phyloP scores from a whole-genome alignment of 2,888 invertebrate genomes.

The Salticus scenicus region DNA sequence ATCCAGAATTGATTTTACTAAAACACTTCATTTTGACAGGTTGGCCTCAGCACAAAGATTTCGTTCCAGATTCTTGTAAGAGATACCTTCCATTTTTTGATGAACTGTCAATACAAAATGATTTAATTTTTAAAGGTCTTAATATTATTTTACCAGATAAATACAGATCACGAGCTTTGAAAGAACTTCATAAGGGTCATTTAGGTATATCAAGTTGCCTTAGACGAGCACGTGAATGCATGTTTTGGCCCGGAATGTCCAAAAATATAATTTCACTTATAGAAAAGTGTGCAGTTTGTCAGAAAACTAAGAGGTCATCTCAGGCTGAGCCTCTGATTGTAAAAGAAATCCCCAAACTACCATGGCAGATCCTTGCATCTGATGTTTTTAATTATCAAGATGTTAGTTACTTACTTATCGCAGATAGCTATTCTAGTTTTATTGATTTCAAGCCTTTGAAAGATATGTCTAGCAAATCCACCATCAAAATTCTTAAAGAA shows the following conservation, averaged over 20 bases:
- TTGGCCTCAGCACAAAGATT: no score
- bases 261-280: not conserved
- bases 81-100: no score
- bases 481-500: no score
- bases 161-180: not conserved
- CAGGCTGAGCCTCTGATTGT: not conserved
- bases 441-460: constrained; percentile 10
- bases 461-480: not conserved
- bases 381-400: not conserved
- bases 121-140: no score
- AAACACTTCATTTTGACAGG: no score
- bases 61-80: no score
- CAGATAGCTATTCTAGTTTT: not conserved
- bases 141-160: not conserved
- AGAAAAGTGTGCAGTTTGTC: not conserved
- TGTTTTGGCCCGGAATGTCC: not conserved
- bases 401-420: not conserved
- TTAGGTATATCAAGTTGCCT: not conserved
- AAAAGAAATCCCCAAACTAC: not conserved
- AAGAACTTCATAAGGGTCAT: not conserved
- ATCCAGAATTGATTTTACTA: no score
- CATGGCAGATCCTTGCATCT: not conserved
- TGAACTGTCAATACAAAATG: no score
- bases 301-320: not conserved
- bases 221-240: not conserved